phyloP scores from a whole-genome alignment of 2,888 invertebrate genomes.

The Itoplectis maculator region DNA sequence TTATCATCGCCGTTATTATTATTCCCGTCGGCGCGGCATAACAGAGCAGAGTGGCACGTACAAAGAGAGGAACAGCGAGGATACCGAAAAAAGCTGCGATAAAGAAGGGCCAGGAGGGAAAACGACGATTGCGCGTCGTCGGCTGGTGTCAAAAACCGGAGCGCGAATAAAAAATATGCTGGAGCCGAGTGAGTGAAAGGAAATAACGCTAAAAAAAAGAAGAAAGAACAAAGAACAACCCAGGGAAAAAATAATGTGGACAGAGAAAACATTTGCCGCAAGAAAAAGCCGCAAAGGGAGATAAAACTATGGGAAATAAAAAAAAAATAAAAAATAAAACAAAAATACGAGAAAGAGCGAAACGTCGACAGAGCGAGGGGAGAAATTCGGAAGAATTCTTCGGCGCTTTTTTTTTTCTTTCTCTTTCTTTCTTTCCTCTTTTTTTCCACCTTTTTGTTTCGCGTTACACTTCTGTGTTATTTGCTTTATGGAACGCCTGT shows the following conservation, averaged over 20 bases:
- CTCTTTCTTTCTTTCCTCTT: constrained; percentile 40
- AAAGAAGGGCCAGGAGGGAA: constrained; percentile 50
- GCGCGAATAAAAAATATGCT: constrained; percentile 27
- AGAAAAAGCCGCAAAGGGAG: constrained; percentile 38
- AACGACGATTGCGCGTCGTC: constrained; percentile 23
- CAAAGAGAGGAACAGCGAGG: constrained; percentile 49
- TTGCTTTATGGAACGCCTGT: constrained; percentile 85
- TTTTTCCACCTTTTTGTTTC: constrained; percentile 74
- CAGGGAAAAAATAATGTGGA: constrained; percentile 26
- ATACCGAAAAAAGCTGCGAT: constrained; percentile 45
- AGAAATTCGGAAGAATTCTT: constrained; percentile 72
- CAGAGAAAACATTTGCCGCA: constrained; percentile 35
- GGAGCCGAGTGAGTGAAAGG: constrained; percentile 43
- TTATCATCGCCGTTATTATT: constrained; percentile 48
- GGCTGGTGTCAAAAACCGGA: constrained; percentile 45
- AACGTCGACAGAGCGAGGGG: constrained; percentile 28
- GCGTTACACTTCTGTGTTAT: constrained; percentile 83
- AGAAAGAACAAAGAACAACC: constrained; percentile 16
- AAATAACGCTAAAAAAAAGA: constrained; percentile 39
- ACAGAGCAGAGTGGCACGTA: constrained; percentile 4
- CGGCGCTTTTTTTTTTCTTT: constrained; percentile 39
- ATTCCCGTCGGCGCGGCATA: constrained; percentile 28
- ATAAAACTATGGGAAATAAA: constrained; percentile 13
- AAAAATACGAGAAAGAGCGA: constrained; percentile 19
- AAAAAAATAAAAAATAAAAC: constrained; percentile 23